phyloP scores from a whole-genome alignment of 1,140 invertebrate genomes.

The Homarus americanus region DNA sequence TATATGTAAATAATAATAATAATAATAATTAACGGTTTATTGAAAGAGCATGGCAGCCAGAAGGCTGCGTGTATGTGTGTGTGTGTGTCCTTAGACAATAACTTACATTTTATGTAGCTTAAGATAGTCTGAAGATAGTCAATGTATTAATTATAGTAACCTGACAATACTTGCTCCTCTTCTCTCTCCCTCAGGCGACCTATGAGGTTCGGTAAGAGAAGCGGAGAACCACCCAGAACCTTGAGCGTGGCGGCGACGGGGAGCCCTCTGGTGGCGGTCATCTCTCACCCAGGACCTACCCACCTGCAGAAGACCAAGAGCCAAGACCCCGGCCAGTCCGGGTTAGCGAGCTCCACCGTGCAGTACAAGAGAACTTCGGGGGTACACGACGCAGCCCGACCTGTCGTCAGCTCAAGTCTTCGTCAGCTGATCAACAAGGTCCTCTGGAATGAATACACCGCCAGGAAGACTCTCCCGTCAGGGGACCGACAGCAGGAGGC shows the following conservation, averaged over 20 bases:
- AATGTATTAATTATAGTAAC: too few species aligned
- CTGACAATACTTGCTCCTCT: too few species aligned
- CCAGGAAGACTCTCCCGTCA: neutral
- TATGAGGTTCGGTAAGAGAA: constrained; percentile 57
- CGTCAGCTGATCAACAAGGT: neutral
- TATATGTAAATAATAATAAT: too few species aligned
- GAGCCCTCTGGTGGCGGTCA: neutral
- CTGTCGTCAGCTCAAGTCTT: neutral
- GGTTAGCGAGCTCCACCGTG: neutral
- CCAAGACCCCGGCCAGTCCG: neutral
- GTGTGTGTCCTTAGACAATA: too few species aligned
- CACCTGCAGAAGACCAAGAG: neutral
- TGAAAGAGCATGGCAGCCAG: too few species aligned
- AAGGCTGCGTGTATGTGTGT: too few species aligned
- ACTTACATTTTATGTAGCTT: too few species aligned
- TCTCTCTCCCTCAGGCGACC: constrained; percentile 28
- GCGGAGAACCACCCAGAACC: neutral
- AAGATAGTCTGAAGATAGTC: too few species aligned
- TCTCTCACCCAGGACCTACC: neutral
- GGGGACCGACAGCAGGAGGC: neutral
- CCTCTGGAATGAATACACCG: constrained; percentile 2
- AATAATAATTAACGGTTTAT: too few species aligned
- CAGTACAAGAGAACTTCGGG: neutral
- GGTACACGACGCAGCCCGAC: neutral
- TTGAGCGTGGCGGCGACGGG: too few species aligned